These are phyloP conservation scores for Muscina levida DNA, from an alignment of 2,888 invertebrate species.

Conservation along the genomic window DNA sequence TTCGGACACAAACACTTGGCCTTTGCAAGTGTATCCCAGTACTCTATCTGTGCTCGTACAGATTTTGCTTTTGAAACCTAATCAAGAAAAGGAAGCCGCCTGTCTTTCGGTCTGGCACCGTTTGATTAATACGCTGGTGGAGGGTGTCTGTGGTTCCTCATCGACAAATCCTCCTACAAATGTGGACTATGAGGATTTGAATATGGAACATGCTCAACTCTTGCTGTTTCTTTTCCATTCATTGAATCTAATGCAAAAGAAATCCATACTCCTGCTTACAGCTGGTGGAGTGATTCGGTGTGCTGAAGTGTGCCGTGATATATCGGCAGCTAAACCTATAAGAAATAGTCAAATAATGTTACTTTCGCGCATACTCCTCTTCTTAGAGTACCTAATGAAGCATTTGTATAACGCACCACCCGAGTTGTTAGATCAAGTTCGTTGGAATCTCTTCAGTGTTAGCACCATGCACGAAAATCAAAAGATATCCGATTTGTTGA, in stretches of 20 bases:
- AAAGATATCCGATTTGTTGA: slow-evolving; percentile 80
- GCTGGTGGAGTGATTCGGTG: slow-evolving; percentile 87
- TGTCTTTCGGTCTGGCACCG: slow-evolving; percentile 96
- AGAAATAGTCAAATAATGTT: slow-evolving; percentile 87
- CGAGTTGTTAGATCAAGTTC: slow-evolving; percentile 91
- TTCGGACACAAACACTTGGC: slow-evolving; percentile 86
- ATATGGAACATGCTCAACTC: slow-evolving; percentile 97
- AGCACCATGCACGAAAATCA: slow-evolving; percentile 83
- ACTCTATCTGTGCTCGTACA: slow-evolving; percentile 91
- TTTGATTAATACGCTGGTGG: slow-evolving; percentile 92
- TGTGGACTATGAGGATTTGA: slow-evolving; percentile 86
- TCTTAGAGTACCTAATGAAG: slow-evolving; percentile 96
- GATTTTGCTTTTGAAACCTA: slow-evolving; percentile 89
- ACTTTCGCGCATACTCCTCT: slow-evolving; percentile 89
- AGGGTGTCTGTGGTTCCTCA: slow-evolving; percentile 84
- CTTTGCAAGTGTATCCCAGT: slow-evolving; percentile 88
- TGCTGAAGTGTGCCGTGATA: slow-evolving; percentile 83
- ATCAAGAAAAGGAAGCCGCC: slow-evolving; percentile 92
- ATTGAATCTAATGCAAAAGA: slow-evolving; percentile 97
- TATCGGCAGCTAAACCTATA: slow-evolving; percentile 76
- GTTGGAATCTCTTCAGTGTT: slow-evolving; percentile 88
- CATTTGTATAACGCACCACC: slow-evolving; percentile 96
- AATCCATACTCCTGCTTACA: slow-evolving; percentile 91
- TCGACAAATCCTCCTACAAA: slow-evolving; percentile 72
- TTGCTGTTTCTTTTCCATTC: slow-evolving; percentile 96